Evolutionary conservation across 2,888 invertebrate genomes (phyloP), one percentile per base, ranked within the genome.

Genomic region (Lymantria monacha): DNA sequence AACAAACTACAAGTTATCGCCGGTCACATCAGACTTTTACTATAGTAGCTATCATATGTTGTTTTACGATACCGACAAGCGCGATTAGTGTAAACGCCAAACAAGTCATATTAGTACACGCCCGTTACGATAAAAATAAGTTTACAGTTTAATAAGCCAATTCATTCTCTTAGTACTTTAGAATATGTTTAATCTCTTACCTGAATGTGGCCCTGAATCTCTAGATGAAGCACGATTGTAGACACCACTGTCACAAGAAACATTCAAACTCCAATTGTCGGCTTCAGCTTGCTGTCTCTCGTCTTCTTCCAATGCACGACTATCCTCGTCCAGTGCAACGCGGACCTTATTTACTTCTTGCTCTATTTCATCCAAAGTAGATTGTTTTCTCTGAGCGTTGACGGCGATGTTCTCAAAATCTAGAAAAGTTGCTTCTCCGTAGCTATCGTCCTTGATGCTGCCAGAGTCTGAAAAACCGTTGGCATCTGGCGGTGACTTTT

Each of bases 221-320:
- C 92, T 83, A 48, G 92, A 92, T 15, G 91, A 91, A 30, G 91
- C 93, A 22, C 93, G 92, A 70, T 93, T 93, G 75, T 93, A 93
- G 59, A 92, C 92, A 53, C 92, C 92, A 72, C 92, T 93, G 70
- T 93, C 93, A 57, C 92, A 92, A 53, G 92, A 93, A 59, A 92
- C 90, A 75, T 92, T 92, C 61, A 91, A 74, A 57, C 91, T 90
- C 91, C 91, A 92, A 69, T 86, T 89, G 61, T 91, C 91, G 0
- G 83, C 86, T 59, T 91, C 90, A 3, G 81, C 89, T 59, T 87
- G 89, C 13, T 88, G 86, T 36, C 79, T 70, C 56, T 90, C 89
- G 74, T 89, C 87, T 60, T 85, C 91, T 31, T 91, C 90, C 53
- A 92, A 70, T n/a, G 90, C 92, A 15, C 87, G 84, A 55, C 89